Evolutionary conservation across 2,797 vertebrate species (phyloP), one percentile per base, ranked within the genome.

Genomic region (Thaleichthys pacificus): DNA sequence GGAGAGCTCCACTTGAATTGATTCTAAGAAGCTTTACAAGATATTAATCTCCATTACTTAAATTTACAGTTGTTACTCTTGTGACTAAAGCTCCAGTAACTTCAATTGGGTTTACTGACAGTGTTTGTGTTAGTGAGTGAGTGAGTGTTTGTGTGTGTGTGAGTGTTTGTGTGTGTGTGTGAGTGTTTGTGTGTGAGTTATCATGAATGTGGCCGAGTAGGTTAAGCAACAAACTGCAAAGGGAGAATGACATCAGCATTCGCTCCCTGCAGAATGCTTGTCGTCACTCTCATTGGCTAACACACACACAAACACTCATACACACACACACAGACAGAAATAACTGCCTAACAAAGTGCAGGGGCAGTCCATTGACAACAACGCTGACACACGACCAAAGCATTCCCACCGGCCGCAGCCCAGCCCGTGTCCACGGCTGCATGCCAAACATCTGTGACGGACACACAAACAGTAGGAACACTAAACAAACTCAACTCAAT

Each of bases 241-340:
- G 85, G 49, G 76, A 82, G 80, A 70, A 84, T 91, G 88, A 90
- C 89, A 90, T 92, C 89, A 91, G 78, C 69, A 80, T 85, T 84
- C 77, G 79, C 79, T 77, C 85, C 77, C 85, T 63, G 78, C 81
- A 82, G 87, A 90, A 89, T 85, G 83, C 77, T 80, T 81, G 79
- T 85, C 81, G 73, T 89, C 86, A 79, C 76, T 86, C 82, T 76
- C 81, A 56, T 70, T 56, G 26, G 72, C 77, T 22, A 63, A 3
- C 49, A 21, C 67, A 30, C 51, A 32, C 17, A 56, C 21, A 54
- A 58, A 61, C 58, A 47, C 4, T 6, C 30, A 68, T 6, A 61
- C 26, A 22, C 19, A 21, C 64, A 66, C 38, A 17, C 64, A 66
- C 64, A 62, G 72, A 74, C 61, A 75, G 54, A 72, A 76, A 79